Evolutionary conservation across 1,140 invertebrate genomes (phyloP), one percentile per base, ranked within the genome.

Genomic region (Coelopa frigida): DNA sequence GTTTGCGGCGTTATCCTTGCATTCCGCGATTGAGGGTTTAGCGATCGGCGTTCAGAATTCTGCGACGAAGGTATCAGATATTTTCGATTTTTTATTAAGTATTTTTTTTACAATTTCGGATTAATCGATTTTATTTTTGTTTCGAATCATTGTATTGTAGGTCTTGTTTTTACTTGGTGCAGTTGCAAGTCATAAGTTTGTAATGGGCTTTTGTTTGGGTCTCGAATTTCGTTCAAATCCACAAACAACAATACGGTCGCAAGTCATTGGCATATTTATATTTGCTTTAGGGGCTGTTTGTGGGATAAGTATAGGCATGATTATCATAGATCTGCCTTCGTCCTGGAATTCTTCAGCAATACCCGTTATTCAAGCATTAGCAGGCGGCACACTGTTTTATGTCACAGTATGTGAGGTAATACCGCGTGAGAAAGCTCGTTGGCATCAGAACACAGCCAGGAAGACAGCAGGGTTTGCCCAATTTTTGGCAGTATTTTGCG

Each of bases 381-480:
- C 91, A n/a, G 89, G 85, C 32, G 93, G 93, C 32, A 94, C 90
- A 2, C 80, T 96, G 35, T 71, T 96, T 0, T 96, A 94, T 70
- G 87, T 95, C 31, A 92, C 89, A 0, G 87, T 94, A 24, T 89
- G 90, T 63, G 93, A 96, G 74, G 85, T 96, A 18, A 71, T 96
- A 18, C 91, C 85, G 0, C 73, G 86, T 31, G 87, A 89, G 70
- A 74, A 84, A 41, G 75, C 78, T 32, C 74, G 78, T 46, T 82
- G 82, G 77, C 80, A 83, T 54, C 73, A 73, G 38, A 70, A 62
- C 48, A 56, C 65, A 18, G 14, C 48, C 3, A 69, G 66, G 22
- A 73, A 72, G 27, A 52, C 47, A 10, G 79, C 80, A 4, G 81
- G 83, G 12, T 57, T 82, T 36, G 48, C 75, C 0, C 82, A 84